Evolutionary conservation across 2,113 vertebrate genomes (phyloP), one percentile per base, ranked within the genome.

Genomic region (Mionectes macconnelli): DNA sequence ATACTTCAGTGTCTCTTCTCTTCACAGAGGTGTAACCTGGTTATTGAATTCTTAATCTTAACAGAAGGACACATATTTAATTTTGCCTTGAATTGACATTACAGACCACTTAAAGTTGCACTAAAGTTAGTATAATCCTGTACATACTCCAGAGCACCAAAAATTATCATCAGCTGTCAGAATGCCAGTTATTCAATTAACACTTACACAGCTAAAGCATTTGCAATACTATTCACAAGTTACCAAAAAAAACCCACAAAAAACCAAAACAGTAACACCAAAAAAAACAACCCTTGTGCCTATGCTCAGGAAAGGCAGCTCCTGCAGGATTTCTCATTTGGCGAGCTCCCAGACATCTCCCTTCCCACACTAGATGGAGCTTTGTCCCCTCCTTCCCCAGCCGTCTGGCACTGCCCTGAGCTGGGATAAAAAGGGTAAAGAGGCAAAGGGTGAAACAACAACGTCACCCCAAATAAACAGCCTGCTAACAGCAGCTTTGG

Each of bases 351-450:
- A 55, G 67, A 25, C 18, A 47, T 42, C 88, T 85, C 79, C 35
- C 39, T 92, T 93, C 53, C 81, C 76, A 97, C 96, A 97, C 97
- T 98, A 97, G 97, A 96, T 97, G 97, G 97, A 97, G 97, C 97
- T 94, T 96, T 37, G 80, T 55, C 28, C 68, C 83, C 84, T 84
- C 37, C 47, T 57, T 93, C 82, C 49, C 37, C 56, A 39, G 52
- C 9, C 8, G 2, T 31, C 69, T 76, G 47, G 91, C 80, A 53
- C 39, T 8, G 49, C 63, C 12, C 63, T 62, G 59, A 82, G 20
- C 8, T 10, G 64, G 87, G 83, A 88, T 35, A 33, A 89, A 74
- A 67, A 25, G 47, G 82, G 78, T n/a, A 49, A 84, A 63, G 74
- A 86, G 82, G 92, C 69, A n/a, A 67, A 84, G 64, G 90, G 82